Evolutionary conservation across 2,888 invertebrate species (phyloP).

Genomic region (Pammene aurita): DNA sequence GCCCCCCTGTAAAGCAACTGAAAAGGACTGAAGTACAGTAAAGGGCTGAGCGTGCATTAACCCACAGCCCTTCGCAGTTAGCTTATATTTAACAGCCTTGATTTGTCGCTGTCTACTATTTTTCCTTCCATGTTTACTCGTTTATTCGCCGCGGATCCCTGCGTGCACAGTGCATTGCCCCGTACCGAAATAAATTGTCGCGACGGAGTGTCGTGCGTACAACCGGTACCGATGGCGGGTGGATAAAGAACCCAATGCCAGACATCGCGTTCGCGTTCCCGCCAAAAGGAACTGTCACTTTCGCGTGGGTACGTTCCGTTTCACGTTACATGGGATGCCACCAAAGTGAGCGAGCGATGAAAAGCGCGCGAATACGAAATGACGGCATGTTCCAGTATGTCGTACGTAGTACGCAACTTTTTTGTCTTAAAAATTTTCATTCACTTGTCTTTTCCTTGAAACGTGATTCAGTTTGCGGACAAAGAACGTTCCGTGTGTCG

Average conservation of each 20-base stretch:
- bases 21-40: conserved; percentile 30
- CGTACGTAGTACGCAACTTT: conserved; percentile 47
- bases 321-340: conserved; percentile 50
- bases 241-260: conserved; percentile 57
- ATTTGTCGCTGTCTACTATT: conserved; percentile 65
- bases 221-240: conserved; percentile 74
- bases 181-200: conserved; percentile 83
- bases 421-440: conserved; percentile 55
- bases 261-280: conserved; percentile 57
- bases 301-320: conserved; percentile 54
- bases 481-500: conserved; percentile 25
- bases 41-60: conserved; percentile 49
- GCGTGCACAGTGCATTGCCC: conserved; percentile 80
- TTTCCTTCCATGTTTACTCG: conserved; percentile 69
- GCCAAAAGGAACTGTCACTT: conserved; percentile 67
- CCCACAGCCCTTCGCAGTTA: conserved; percentile 51
- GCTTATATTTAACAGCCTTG: conserved; percentile 68
- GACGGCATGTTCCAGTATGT: conserved; percentile 8
- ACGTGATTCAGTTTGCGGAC: conserved; percentile 49
- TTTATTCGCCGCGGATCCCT: conserved; percentile 71
- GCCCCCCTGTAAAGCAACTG: conserved; percentile 19
- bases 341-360: conserved; percentile 53
- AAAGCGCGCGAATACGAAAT: conserved; percentile 43
- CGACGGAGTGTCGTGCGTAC: conserved; percentile 71
- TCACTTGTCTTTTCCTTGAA: conserved; percentile 58